phyloP scores from a whole-genome alignment of 2,888 invertebrate species.

The Eupithecia vulgata region DNA sequence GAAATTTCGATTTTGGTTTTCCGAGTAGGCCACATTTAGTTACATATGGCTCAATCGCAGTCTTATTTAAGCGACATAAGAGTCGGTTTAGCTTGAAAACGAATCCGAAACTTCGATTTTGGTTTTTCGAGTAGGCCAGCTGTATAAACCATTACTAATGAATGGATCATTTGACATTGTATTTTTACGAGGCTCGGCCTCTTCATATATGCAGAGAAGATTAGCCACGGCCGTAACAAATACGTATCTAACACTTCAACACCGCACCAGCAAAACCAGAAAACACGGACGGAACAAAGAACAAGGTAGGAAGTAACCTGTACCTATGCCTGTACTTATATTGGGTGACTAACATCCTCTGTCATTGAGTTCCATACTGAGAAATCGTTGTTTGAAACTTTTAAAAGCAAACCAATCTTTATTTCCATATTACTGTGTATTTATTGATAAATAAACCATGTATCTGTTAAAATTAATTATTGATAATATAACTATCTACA shows the following conservation, averaged over 20 bases:
- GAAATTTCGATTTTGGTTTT: too few species aligned
- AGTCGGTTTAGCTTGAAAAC: too few species aligned
- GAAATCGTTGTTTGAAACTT: slow-evolving; percentile 53
- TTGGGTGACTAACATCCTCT: slow-evolving; percentile 57
- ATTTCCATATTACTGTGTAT: slow-evolving; percentile 33
- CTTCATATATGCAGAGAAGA: slow-evolving; percentile 27
- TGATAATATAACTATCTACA: slow-evolving; percentile 8
- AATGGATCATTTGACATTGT: slow-evolving; percentile 69
- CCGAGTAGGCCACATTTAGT: too few species aligned
- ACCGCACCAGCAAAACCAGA: slow-evolving; percentile 21
- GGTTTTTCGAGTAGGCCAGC: too few species aligned
- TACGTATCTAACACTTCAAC: slow-evolving; percentile 20
- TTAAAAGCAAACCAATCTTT: slow-evolving; percentile 51
- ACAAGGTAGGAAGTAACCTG: slow-evolving; percentile 46
- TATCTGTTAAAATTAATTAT: slow-evolving; percentile 23
- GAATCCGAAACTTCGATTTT: too few species aligned
- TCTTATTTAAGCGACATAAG: too few species aligned
- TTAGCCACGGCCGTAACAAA: slow-evolving; percentile 40
- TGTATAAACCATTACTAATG: slow-evolving; percentile 53
- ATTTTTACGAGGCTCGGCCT: slow-evolving; percentile 35
- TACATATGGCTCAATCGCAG: too few species aligned
- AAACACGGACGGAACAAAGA: slow-evolving; percentile 44
- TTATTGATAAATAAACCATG: slow-evolving; percentile 28
- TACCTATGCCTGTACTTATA: too few species aligned
- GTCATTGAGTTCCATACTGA: slow-evolving; percentile 52